These are phyloP conservation scores for Scylla paramamosain DNA, from an alignment of 1,140 invertebrate species.

Conservation along the genomic window DNA sequence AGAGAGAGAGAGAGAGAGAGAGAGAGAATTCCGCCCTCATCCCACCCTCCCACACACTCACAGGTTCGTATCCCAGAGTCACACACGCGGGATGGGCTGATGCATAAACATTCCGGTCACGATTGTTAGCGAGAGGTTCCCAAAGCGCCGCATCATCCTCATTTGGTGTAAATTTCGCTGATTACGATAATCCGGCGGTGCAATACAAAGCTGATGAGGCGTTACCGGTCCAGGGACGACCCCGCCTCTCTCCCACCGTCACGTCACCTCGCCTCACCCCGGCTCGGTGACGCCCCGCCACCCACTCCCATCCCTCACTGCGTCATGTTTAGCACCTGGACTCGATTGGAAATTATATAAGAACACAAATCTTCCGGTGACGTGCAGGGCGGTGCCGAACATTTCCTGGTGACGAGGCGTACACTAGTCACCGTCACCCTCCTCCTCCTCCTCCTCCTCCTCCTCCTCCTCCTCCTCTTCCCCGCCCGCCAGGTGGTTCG, in stretches of 20 bases:
- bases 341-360: background rate
- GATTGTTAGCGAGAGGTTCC: background rate
- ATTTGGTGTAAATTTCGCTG: slow-evolving; percentile 62
- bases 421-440: background rate
- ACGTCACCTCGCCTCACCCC: background rate
- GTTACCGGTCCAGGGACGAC: slow-evolving; percentile 52
- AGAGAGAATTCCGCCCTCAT: too few species aligned
- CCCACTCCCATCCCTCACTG: background rate
- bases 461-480: background rate
- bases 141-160: slow-evolving; percentile 53
- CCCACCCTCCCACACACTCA: background rate
- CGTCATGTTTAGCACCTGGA: background rate
- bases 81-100: too few species aligned
- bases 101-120: background rate
- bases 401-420: background rate
- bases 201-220: slow-evolving; percentile 59
- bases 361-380: too few species aligned
- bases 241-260: background rate
- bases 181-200: slow-evolving; percentile 61
- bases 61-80: too few species aligned
- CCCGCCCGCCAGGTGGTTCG: background rate
- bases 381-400: background rate
- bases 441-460: background rate
- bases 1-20: too few species aligned
- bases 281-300: background rate